phyloP scores from a whole-genome alignment of 1,140 invertebrate species.

The Orchestia grillus region DNA sequence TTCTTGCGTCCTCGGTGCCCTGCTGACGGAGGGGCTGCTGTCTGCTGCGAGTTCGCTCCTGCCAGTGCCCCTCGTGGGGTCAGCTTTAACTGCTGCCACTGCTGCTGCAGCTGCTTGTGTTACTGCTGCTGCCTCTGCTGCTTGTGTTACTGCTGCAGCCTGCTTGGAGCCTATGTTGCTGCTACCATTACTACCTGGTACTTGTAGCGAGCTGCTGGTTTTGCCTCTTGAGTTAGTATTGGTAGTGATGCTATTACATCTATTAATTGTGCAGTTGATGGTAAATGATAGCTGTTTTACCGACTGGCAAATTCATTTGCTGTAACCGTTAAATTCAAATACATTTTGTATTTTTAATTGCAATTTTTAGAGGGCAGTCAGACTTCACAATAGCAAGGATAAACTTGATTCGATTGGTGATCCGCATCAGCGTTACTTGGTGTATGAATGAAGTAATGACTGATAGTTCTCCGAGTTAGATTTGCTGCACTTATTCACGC shows the following conservation, averaged over 20 bases:
- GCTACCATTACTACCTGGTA: neutral
- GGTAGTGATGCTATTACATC: neutral
- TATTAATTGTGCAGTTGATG: neutral
- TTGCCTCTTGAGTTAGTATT: neutral
- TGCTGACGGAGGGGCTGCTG: neutral
- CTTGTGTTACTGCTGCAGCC: constrained; percentile 8
- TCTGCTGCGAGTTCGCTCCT: neutral
- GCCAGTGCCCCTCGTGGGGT: neutral
- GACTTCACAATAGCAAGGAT: no score
- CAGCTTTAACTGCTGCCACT: constrained; percentile 11
- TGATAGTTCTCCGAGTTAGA: no score
- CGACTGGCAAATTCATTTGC: no score
- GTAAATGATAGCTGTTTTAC: no score
- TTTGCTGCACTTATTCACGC: no score
- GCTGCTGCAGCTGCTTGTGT: neutral
- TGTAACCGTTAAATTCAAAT: no score
- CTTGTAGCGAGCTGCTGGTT: neutral
- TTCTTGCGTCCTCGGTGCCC: neutral
- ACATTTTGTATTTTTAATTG: no score
- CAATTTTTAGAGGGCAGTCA: no score
- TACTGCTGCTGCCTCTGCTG: neutral
- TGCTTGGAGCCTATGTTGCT: neutral
- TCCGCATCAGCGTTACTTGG: no score
- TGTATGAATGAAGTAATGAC: no score
- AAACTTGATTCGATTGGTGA: no score